Percentiles rank a stretch among this genome's conserved stretches.
Evolutionary conservation across 1,140 invertebrate species (phyloP).

Genomic region (Scaptomyza pallida): DNA sequence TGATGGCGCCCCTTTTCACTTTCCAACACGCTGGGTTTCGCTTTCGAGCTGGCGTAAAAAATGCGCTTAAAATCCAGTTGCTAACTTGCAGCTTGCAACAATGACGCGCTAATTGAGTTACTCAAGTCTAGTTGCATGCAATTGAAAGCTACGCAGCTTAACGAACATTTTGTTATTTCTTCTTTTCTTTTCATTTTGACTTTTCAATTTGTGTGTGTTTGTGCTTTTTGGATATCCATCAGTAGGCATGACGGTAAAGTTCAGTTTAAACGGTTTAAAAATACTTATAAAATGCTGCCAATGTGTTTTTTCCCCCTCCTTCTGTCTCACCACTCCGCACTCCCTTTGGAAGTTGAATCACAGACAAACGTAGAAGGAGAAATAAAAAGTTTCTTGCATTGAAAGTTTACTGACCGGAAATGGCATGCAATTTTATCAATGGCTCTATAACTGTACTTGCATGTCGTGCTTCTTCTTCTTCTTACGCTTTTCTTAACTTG

Average conservation of each 20-base stretch:
- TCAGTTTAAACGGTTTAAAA: constrained; percentile 34
- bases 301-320: not conserved
- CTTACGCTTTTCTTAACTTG: not conserved
- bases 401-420: constrained; percentile 79
- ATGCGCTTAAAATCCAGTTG: constrained; percentile 53
- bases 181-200: not conserved
- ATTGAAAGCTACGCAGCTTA: constrained; percentile 33
- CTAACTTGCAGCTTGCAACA: constrained; percentile 49
- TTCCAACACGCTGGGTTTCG: constrained; percentile 49
- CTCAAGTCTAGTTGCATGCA: constrained; percentile 51
- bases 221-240: constrained; percentile 10
- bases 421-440: constrained; percentile 78
- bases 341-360: constrained; percentile 52
- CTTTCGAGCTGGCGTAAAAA: constrained; percentile 68
- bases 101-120: constrained; percentile 70
- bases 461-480: constrained; percentile 1
- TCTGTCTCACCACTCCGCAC: not conserved
- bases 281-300: constrained; percentile 10
- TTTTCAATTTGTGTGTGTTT: constrained; percentile 24
- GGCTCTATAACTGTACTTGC: constrained; percentile 13
- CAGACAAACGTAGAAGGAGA: constrained; percentile 16
- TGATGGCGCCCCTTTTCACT: constrained; percentile 43
- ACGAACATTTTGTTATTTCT: constrained; percentile 1
- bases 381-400: constrained; percentile 59
- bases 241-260: constrained; percentile 3